phyloP scores from a whole-genome alignment of 2,888 invertebrate genomes.

The Altica lythri region DNA sequence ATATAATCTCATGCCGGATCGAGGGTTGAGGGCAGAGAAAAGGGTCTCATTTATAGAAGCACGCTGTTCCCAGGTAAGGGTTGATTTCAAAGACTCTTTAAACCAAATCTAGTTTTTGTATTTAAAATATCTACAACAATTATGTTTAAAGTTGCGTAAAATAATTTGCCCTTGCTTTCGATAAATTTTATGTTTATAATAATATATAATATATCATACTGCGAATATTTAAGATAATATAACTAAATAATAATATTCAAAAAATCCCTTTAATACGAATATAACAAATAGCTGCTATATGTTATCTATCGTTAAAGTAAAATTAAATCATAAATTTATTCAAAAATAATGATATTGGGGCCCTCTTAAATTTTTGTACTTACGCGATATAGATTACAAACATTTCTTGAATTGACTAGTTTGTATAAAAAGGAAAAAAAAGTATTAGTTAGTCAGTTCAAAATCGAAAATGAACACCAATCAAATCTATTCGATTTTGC shows the following conservation, averaged over 20 bases:
- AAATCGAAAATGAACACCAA: conserved; percentile 39
- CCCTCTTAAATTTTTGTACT: not conserved
- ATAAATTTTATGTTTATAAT: conserved; percentile 3
- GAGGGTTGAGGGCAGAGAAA: too few species aligned
- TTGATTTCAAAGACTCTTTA: too few species aligned
- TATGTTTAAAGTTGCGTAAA: too few species aligned
- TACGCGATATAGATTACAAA: conserved; percentile 12
- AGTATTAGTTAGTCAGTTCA: conserved; percentile 23
- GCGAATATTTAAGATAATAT: conserved; percentile 3
- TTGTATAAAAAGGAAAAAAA: conserved; percentile 28
- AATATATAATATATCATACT: not conserved
- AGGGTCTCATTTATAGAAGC: too few species aligned
- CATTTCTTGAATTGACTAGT: conserved; percentile 15
- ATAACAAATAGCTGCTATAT: conserved; percentile 4
- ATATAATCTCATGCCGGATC: too few species aligned
- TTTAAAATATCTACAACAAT: too few species aligned
- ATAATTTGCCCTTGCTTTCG: not conserved
- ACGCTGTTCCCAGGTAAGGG: too few species aligned
- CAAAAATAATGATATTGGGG: conserved; percentile 13
- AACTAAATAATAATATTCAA: conserved; percentile 1
- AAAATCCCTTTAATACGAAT: conserved; percentile 3
- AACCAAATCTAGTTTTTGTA: too few species aligned
- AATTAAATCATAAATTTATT: conserved; percentile 23
- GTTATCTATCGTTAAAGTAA: conserved; percentile 16
- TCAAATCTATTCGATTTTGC: conserved; percentile 38